phyloP scores from a whole-genome alignment of 2,113 vertebrate genomes.

The Mastomys coucha region DNA sequence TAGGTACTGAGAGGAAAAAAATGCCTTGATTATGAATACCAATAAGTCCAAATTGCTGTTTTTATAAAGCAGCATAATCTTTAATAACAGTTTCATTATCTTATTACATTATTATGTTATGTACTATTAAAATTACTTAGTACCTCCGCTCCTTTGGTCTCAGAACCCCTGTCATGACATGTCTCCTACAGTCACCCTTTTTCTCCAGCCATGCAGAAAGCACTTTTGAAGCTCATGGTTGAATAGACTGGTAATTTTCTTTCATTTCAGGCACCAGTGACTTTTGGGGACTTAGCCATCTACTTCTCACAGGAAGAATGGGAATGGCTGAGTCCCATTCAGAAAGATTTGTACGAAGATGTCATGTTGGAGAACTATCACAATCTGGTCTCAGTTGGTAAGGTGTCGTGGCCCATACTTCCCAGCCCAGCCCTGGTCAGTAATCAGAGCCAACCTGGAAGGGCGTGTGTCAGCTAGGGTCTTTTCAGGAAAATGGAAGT shows the following conservation, averaged over 20 bases:
- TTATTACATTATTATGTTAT: not conserved
- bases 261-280: slow-evolving; percentile 67
- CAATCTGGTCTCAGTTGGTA: slow-evolving; percentile 60
- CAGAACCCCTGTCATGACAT: fast-evolving
- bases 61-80: not conserved
- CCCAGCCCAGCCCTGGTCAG: too few species aligned
- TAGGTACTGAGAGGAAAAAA: not conserved
- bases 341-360: slow-evolving; percentile 63
- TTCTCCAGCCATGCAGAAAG: not conserved
- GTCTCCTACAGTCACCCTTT: fast-evolving
- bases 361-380: slow-evolving; percentile 79
- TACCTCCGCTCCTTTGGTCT: not conserved
- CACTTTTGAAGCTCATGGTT: not conserved
- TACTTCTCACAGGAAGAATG: slow-evolving; percentile 79
- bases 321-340: slow-evolving; percentile 65
- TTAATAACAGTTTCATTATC: not conserved
- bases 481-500: not conserved
- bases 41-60: fast-evolving
- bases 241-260: not conserved
- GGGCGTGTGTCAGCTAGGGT: not conserved
- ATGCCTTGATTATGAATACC: not conserved
- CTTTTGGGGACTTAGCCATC: slow-evolving; percentile 71
- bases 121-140: not conserved
- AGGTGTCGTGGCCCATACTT: not conserved
- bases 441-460: fast-evolving